These are phyloP conservation scores for Epirrita christyi DNA, from an alignment of 2,888 invertebrate genomes.

Conservation along the genomic window DNA sequence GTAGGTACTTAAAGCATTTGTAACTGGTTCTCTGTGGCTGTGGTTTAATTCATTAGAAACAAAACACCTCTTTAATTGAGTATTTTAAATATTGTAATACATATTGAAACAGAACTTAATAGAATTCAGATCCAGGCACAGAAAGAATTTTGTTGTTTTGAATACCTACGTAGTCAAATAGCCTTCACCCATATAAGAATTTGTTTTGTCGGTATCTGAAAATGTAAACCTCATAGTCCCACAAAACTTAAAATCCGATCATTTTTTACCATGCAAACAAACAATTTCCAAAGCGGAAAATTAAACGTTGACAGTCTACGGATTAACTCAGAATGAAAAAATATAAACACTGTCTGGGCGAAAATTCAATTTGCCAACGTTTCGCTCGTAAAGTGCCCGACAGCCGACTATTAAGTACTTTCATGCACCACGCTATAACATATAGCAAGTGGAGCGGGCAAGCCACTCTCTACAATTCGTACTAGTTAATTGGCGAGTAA, in stretches of 20 bases:
- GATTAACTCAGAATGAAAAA: slow-evolving; percentile 13
- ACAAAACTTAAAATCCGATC: too few species aligned
- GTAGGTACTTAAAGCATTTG: slow-evolving; percentile 23
- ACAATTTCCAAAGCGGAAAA: background rate
- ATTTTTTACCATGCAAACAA: background rate
- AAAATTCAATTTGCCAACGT: slow-evolving; percentile 56
- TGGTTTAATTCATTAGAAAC: slow-evolving; percentile 28
- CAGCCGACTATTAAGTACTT: slow-evolving; percentile 65
- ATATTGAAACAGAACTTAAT: background rate
- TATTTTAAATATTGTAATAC: slow-evolving; percentile 14
- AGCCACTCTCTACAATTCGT: slow-evolving; percentile 80
- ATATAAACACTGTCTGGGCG: slow-evolving; percentile 42
- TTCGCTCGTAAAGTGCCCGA: slow-evolving; percentile 61
- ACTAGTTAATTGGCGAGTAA: slow-evolving; percentile 75
- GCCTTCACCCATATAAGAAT: background rate
- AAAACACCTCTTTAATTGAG: slow-evolving; percentile 22
- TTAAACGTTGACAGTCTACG: background rate
- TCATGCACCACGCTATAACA: slow-evolving; percentile 76
- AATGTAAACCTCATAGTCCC: background rate
- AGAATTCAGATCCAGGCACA: background rate
- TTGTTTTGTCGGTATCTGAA: background rate
- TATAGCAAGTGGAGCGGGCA: slow-evolving; percentile 82
- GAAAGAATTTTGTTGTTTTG: background rate
- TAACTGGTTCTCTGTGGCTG: slow-evolving; percentile 23
- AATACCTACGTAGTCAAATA: background rate